Base-by-base conservation (phyloP, 2,797 vertebrate species). In the Microchirus variegatus region DNA sequence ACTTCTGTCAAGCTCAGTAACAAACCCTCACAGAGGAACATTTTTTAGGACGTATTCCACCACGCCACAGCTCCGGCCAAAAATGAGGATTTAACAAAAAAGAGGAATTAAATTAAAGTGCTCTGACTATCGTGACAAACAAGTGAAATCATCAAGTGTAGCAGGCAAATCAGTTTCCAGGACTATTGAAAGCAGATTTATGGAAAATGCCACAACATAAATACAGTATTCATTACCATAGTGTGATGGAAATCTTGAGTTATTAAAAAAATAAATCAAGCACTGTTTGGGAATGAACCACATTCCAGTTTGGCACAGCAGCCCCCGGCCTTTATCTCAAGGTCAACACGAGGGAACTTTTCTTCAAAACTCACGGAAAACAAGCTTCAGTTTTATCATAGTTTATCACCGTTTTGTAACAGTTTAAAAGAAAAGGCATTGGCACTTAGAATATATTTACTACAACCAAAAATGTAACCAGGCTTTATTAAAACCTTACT, bases 261-360 rank as follows among this genome's bases (percentile, higher is more conserved):
- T 60, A 47, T 58, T 73, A 17, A 38, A 42, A 55, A 56, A 67
- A 31, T 52, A 62, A 55, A 58, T 56, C 26, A 10, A 31, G 47
- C 31, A 1, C 18, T 26, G 14, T 41, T 22, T n/a, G 7, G 36
- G 38, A 4, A n/a, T 64, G 43, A 9, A 56, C 54, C 53, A 37
- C 46, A 67, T 59, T 63, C 22, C 42, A n/a, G 31, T 31, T 31
- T 31, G 31, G 31, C 31, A 31, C 31, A 31, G 5, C 31, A 31
- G 31, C 31, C 31, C 31, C 31, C 31, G 7, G 31, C 31, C 37
- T 56, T 43, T 17, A 73, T 73, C 16, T 63, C 53, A 46, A 50
- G 63, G 46, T 57, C 18, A 60, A 73, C 22, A 35, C 48, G 12
- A 6, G 22, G 42, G 37, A 64, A 53, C 37, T 7, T 45, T 16